phyloP scores from a whole-genome alignment of 2,797 vertebrate genomes.

The Anniella stebbinsi region DNA sequence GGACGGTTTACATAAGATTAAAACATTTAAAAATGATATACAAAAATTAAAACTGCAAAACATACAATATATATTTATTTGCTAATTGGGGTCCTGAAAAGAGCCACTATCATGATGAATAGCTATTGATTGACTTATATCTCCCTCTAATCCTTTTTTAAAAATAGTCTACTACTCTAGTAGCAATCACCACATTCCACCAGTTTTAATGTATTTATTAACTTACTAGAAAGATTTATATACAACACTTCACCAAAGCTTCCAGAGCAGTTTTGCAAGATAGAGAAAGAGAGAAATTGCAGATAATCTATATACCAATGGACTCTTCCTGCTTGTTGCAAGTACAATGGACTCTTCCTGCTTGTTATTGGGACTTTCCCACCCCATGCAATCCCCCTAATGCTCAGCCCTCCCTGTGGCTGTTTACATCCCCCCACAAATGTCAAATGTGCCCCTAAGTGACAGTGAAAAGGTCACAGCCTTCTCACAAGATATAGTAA shows the following conservation, averaged over 20 bases:
- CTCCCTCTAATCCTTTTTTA: not conserved
- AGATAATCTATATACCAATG: not conserved
- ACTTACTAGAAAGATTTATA: not conserved
- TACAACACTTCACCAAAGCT: not conserved
- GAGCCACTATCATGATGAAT: not conserved
- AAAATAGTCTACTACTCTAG: not conserved
- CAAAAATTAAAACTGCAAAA: no score
- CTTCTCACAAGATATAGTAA: not conserved
- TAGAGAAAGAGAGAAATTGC: not conserved
- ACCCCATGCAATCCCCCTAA: not conserved
- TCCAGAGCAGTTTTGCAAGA: not conserved
- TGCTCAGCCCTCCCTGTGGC: not conserved
- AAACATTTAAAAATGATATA: no score
- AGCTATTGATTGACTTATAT: not conserved
- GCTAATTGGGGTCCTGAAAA: not conserved
- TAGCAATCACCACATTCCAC: not conserved
- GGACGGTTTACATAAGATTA: no score
- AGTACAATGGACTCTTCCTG: no score
- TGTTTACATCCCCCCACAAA: not conserved
- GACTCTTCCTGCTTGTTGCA: not conserved
- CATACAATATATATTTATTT: no score
- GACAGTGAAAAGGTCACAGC: not conserved
- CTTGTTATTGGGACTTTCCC: not conserved
- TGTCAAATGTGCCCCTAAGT: not conserved
- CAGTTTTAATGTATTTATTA: not conserved